A percentile compares a stretch with the other conserved stretches of the same genome.
These are phyloP conservation scores for Ameiurus melas DNA, from an alignment of 2,113 vertebrate species.

Conservation along the genomic window DNA sequence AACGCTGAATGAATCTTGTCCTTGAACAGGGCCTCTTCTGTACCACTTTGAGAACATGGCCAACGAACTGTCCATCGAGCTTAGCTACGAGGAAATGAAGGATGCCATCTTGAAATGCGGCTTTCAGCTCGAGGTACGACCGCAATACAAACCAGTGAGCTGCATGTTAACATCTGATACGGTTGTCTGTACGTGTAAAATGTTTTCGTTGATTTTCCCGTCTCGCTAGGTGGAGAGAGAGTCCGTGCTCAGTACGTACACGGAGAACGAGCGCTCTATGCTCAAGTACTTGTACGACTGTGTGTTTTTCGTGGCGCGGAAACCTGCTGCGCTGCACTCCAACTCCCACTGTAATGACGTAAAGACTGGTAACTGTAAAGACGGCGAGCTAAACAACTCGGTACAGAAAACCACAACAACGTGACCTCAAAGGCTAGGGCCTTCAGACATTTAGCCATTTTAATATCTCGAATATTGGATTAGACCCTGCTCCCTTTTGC, in stretches of 20 bases:
- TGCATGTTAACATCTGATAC: too few relatives aligned
- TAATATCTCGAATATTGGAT: slow-evolving; percentile 1
- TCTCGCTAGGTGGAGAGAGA: slow-evolving; percentile 85
- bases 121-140: slow-evolving; percentile 90
- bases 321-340: slow-evolving; percentile 72
- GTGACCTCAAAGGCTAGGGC: slow-evolving; percentile 55
- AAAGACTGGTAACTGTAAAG: slow-evolving; percentile 22
- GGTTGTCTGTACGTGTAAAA: background rate
- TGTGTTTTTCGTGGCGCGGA: slow-evolving; percentile 92
- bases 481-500: background rate
- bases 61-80: slow-evolving; percentile 95
- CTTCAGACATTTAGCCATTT: background rate
- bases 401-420: slow-evolving; percentile 55
- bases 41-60: slow-evolving; percentile 99
- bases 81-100: slow-evolving; percentile 95
- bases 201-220: background rate
- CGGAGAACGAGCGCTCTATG: slow-evolving; percentile 96
- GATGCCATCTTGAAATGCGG: slow-evolving; percentile 87
- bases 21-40: slow-evolving; percentile 86
- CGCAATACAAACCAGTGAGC: background rate
- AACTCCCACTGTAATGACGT: slow-evolving; percentile 37
- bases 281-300: slow-evolving; percentile 96
- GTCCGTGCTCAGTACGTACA: slow-evolving; percentile 91
- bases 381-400: slow-evolving; percentile 52
- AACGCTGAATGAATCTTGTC: background rate